phyloP scores from a whole-genome alignment of 2,797 vertebrate genomes.

The Sparidentex hasta region DNA sequence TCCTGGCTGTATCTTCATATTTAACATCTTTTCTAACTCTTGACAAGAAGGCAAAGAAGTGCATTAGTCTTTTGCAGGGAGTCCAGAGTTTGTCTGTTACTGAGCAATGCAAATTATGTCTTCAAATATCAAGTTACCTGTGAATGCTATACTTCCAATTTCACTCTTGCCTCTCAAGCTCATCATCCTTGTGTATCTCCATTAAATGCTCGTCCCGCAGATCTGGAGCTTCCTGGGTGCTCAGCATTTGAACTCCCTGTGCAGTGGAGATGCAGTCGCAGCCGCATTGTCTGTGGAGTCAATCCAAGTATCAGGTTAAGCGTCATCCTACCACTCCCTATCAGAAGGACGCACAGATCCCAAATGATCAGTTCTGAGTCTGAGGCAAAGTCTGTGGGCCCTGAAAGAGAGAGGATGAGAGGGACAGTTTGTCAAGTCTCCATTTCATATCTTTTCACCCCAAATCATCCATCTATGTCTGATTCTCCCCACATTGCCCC shows the following conservation, averaged over 20 bases:
- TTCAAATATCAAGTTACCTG: neutral
- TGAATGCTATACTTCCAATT: neutral
- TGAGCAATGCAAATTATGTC: neutral
- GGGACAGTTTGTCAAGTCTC: conserved; percentile 19
- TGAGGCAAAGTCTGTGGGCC: conserved; percentile 38
- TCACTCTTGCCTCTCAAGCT: neutral
- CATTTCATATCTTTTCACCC: conserved; percentile 52
- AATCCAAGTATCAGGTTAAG: conserved; percentile 54
- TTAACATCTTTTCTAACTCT: too few species aligned
- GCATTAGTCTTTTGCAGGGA: too few species aligned
- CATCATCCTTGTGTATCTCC: conserved; percentile 29
- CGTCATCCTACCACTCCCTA: conserved; percentile 57
- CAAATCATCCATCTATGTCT: conserved; percentile 44
- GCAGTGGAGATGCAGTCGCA: conserved; percentile 1
- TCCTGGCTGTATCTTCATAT: too few species aligned
- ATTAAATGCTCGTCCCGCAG: conserved; percentile 54
- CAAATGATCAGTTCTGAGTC: conserved; percentile 57
- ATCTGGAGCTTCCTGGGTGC: conserved; percentile 54
- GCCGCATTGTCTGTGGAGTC: conserved; percentile 33
- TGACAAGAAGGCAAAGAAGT: too few species aligned
- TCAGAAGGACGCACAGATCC: conserved; percentile 51
- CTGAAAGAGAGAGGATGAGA: conserved; percentile 46
- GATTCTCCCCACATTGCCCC: conserved; percentile 29
- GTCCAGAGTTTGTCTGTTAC: neutral
- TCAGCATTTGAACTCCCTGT: conserved; percentile 42